phyloP scores from a whole-genome alignment of 2,113 vertebrate genomes.

The Neogobius melanostomus region DNA sequence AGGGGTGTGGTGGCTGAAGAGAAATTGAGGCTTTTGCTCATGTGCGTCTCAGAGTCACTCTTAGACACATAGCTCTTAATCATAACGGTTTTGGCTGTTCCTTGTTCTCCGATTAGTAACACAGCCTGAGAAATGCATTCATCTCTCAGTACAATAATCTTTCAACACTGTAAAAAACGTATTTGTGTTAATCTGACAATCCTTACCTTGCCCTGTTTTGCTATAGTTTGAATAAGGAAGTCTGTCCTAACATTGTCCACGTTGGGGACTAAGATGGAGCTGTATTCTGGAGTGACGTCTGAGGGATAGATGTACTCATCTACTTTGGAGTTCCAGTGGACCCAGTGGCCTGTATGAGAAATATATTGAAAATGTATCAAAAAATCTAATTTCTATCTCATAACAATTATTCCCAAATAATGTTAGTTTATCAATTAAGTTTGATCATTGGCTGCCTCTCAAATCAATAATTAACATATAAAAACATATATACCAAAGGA shows the following conservation, averaged over 20 bases:
- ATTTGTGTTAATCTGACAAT: not conserved
- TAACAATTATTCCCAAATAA: not conserved
- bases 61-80: conserved; percentile 92
- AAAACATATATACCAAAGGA: conserved; percentile 77
- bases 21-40: conserved; percentile 89
- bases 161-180: not conserved
- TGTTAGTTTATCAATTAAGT: not conserved
- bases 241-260: conserved; percentile 93
- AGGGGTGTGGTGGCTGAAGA: conserved; percentile 94
- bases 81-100: conserved; percentile 95
- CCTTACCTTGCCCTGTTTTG: conserved; percentile 91
- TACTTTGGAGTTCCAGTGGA: conserved; percentile 85
- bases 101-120: conserved; percentile 94
- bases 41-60: conserved; percentile 86
- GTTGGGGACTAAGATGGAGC: conserved; percentile 93
- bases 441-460: not conserved
- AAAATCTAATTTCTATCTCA: too few relatives aligned
- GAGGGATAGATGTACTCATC: conserved; percentile 89
- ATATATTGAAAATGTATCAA: not conserved
- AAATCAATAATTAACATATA: not conserved
- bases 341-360: conserved; percentile 83
- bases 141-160: not conserved
- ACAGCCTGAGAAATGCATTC: conserved; percentile 77
- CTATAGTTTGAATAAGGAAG: conserved; percentile 90
- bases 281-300: conserved; percentile 82